Conservation (phyloP, 2,888 invertebrate genomes). For the Metalampra italica region DNA sequence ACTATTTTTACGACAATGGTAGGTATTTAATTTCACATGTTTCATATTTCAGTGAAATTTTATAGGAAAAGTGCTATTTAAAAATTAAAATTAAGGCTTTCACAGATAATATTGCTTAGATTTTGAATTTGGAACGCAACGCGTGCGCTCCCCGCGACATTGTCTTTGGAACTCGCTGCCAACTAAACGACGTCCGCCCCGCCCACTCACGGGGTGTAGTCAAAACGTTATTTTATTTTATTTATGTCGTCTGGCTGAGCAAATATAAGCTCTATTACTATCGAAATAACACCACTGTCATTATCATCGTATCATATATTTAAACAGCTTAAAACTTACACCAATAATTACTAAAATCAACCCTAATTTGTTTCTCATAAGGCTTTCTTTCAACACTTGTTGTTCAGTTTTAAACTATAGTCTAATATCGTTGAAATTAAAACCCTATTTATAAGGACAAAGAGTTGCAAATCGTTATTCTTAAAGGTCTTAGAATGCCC, state of each 20-base stretch:
- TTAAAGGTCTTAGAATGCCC: conserved; percentile 3
- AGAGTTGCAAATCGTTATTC: not conserved
- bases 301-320: conserved; percentile 25
- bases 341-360: not conserved
- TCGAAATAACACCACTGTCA: conserved; percentile 46
- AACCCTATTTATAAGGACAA: not conserved
- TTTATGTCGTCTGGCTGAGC: conserved; percentile 52
- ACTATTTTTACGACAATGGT: no score
- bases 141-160: conserved; percentile 44
- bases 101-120: conserved; percentile 17
- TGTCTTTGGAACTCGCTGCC: conserved; percentile 44
- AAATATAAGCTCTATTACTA: conserved; percentile 66
- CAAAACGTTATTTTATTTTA: conserved; percentile 61
- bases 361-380: not conserved
- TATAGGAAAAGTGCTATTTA: not conserved
- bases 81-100: not conserved
- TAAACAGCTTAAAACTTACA: conserved; percentile 19
- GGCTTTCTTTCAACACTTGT: not conserved
- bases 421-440: not conserved
- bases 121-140: conserved; percentile 23
- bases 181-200: conserved; percentile 41
- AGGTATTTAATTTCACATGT: no score
- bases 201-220: conserved; percentile 73
- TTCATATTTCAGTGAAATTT: no score
- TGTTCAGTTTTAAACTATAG: not conserved